Evolutionary conservation across 1,140 invertebrate species (phyloP).

Genomic region (Pemphigus obesinymphae): DNA sequence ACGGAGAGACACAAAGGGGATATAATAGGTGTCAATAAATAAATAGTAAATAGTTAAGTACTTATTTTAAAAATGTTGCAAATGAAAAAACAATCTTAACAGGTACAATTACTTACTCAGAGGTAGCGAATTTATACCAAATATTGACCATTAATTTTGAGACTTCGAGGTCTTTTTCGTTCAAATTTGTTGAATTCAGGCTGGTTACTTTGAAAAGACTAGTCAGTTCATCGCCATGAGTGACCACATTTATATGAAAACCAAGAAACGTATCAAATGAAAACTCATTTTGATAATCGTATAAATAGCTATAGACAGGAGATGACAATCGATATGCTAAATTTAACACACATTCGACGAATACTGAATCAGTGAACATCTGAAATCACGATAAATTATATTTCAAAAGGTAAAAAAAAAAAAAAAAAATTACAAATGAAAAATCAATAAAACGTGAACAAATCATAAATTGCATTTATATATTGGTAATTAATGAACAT

Average conservation of each 20-base stretch:
- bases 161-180: constrained; percentile 16
- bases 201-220: constrained; percentile 39
- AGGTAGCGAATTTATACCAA: constrained; percentile 42
- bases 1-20: no score
- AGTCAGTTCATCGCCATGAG: constrained; percentile 44
- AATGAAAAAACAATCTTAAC: neutral
- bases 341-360: neutral
- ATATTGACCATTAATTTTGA: constrained; percentile 37
- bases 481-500: no score
- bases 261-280: neutral
- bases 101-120: constrained; percentile 22
- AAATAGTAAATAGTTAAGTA: no score
- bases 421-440: no score
- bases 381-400: neutral
- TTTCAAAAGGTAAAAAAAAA: no score
- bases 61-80: no score
- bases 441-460: no score
- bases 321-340: neutral
- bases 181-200: neutral
- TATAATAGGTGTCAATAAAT: neutral
- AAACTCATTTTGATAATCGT: constrained; percentile 19
- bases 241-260: constrained; percentile 1
- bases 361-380: neutral
- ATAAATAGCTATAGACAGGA: constrained; percentile 8
- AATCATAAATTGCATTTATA: no score